phyloP scores from a whole-genome alignment of 2,113 vertebrate species.

The Picathartes gymnocephalus region DNA sequence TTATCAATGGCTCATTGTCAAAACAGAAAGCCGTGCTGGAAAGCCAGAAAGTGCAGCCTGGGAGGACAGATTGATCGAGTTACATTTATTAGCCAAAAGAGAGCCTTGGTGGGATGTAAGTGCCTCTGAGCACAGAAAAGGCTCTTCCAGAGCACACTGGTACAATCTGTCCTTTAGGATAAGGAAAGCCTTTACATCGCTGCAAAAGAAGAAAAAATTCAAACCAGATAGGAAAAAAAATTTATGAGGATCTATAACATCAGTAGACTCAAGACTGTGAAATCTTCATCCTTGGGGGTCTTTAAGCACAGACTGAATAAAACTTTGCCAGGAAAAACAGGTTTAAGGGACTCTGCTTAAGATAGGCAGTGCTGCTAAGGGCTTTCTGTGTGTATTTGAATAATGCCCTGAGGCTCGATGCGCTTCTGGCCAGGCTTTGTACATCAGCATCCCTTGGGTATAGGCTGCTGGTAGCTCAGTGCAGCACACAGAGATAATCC shows the following conservation, averaged over 20 bases:
- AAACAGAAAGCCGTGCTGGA: not conserved
- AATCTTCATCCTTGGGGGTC: conserved; percentile 1
- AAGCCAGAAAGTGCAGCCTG: not conserved
- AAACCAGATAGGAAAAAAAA: not conserved
- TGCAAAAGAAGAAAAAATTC: not conserved
- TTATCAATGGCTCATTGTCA: conserved; percentile 56
- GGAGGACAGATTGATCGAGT: conserved; percentile 25
- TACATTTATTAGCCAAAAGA: conserved; percentile 40
- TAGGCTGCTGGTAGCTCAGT: not conserved
- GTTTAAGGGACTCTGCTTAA: not conserved
- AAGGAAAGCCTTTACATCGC: not conserved
- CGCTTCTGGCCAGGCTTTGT: not conserved
- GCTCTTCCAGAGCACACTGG: not conserved
- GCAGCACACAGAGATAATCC: not conserved
- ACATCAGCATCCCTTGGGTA: not conserved
- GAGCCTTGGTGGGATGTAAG: not conserved
- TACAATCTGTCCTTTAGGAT: not conserved
- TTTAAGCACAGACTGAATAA: conserved; percentile 17
- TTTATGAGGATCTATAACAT: not conserved
- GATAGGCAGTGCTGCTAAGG: not conserved
- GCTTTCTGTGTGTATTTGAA: not conserved
- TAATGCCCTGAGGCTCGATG: not conserved
- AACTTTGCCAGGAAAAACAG: not conserved
- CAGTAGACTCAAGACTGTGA: not conserved
- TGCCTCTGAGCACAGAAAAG: not conserved